A percentile compares a stretch with the other conserved stretches of the same genome.
Evolutionary conservation across 2,797 vertebrate species (phyloP).

Genomic region (Cyprinodon diabolis): DNA sequence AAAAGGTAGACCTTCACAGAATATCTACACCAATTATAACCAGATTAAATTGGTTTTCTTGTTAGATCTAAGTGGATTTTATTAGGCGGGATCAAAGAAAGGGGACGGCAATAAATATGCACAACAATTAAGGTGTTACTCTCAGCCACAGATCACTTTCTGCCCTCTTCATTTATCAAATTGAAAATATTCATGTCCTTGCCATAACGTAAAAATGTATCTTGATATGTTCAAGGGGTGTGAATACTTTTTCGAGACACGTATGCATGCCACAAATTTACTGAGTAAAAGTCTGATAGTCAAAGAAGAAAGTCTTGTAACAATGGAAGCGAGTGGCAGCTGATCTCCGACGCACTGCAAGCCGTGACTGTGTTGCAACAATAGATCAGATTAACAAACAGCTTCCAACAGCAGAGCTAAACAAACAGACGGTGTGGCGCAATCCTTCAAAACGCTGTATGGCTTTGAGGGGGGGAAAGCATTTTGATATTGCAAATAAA

Average conservation of each 20-base stretch:
- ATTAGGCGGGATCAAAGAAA: neutral
- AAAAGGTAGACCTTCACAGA: too few species aligned
- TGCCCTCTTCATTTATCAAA: neutral
- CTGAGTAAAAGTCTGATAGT: slow-evolving; percentile 14
- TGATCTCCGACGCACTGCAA: neutral
- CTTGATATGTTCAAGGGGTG: slow-evolving; percentile 21
- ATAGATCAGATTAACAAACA: slow-evolving; percentile 23
- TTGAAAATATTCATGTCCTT: too few species aligned
- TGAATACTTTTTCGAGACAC: slow-evolving; percentile 20
- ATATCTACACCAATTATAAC: too few species aligned
- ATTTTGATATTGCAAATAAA: slow-evolving; percentile 2
- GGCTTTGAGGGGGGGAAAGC: neutral
- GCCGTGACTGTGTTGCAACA: slow-evolving; percentile 3
- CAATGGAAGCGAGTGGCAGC: slow-evolving; percentile 9
- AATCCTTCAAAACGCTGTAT: neutral
- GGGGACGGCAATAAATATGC: neutral
- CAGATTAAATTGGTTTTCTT: too few species aligned
- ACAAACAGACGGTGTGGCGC: slow-evolving; percentile 4
- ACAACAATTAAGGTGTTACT: too few species aligned
- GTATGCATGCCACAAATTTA: slow-evolving; percentile 10
- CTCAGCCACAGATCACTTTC: neutral
- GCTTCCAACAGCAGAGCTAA: slow-evolving; percentile 20
- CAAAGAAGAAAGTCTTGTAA: slow-evolving; percentile 39
- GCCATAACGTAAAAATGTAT: too few species aligned
- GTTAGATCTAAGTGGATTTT: neutral